Evolutionary conservation across 2,113 vertebrate species (phyloP).

Genomic region (Dicrurus megarhynchus): DNA sequence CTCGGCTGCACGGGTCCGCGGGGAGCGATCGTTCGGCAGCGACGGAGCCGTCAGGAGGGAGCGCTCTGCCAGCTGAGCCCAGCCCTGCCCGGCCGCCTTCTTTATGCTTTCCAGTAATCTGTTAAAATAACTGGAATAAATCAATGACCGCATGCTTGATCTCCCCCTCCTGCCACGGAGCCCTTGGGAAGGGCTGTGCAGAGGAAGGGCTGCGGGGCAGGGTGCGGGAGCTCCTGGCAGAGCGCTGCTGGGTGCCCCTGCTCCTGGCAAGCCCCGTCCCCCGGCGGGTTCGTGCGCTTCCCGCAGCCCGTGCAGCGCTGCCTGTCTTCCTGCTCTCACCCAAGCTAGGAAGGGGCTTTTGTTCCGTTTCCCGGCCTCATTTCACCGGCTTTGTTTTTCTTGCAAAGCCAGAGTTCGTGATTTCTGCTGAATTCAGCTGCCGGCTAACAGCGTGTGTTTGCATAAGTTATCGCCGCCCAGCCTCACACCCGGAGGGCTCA

Average conservation of each 20-base stretch:
- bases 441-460: neutral
- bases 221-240: fast-evolving
- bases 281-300: neutral
- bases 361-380: neutral
- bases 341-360: neutral
- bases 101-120: neutral
- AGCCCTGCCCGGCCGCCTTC: neutral
- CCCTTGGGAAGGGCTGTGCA: neutral
- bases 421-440: neutral
- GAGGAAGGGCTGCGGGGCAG: neutral
- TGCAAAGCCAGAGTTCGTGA: neutral
- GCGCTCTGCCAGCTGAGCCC: neutral
- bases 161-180: neutral
- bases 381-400: neutral
- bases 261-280: neutral
- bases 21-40: neutral
- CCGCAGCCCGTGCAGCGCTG: neutral
- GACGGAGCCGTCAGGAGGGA: neutral
- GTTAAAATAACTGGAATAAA: slow-evolving; percentile 28
- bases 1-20: neutral
- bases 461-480: neutral
- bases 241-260: fast-evolving
- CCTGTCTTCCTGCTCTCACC: neutral
- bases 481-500: neutral
- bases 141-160: neutral